Conservation (phyloP, 2,113 vertebrate genomes). For the Crotophaga sulcirostris region DNA sequence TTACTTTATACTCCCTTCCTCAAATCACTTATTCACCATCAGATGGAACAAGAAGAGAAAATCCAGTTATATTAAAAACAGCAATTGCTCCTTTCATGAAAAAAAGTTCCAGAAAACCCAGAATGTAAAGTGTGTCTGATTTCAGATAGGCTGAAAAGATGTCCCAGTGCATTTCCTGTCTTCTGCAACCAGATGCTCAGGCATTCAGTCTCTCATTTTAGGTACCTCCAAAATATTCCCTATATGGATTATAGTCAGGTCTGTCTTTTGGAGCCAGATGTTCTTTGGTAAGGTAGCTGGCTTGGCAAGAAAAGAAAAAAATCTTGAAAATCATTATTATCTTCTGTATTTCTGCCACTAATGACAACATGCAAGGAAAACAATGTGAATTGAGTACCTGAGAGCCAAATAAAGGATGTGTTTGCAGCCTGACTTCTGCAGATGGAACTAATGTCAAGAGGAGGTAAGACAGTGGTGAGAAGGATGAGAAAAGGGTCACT, state of each 20-base stretch:
- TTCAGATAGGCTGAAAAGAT: neutral
- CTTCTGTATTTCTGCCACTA: neutral
- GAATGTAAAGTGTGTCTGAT: neutral
- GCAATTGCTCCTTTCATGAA: neutral
- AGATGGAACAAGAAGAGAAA: neutral
- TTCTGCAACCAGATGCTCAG: neutral
- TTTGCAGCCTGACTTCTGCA: neutral
- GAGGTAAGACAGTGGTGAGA: neutral
- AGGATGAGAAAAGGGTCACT: neutral
- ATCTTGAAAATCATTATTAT: neutral
- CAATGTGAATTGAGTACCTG: neutral
- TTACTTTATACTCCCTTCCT: neutral
- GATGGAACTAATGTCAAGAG: neutral
- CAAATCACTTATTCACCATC: neutral
- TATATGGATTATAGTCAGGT: neutral
- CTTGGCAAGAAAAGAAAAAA: neutral
- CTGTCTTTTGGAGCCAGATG: neutral
- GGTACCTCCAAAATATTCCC: neutral
- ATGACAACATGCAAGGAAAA: neutral
- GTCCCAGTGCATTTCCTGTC: neutral
- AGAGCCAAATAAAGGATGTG: neutral
- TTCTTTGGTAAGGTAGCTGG: neutral
- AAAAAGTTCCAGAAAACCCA: neutral
- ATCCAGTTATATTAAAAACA: neutral
- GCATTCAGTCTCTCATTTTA: neutral